Evolutionary conservation across 2,113 vertebrate genomes (phyloP), one percentile per base, ranked within the genome.

Genomic region (Hippocampus guttulatus): DNA sequence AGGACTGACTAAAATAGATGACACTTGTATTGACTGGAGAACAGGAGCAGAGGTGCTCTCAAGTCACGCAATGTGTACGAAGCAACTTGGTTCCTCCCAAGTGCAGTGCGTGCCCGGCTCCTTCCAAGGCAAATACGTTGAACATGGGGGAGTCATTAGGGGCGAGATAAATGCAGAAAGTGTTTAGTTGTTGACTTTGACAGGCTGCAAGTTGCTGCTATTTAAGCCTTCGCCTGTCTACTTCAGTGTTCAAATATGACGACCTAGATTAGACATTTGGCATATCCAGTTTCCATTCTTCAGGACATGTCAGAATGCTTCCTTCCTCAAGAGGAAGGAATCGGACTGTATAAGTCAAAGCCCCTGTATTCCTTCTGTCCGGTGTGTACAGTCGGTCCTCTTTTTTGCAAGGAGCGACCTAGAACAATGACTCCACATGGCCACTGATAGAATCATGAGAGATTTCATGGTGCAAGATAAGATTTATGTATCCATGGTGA

Each of bases 401-500:
- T 60, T 60, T 60, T 6, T 61, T 10, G 6, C 15, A 14, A 9
- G 58, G 8, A 27, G 1, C 27, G 6, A 15, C 12, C 55, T 27
- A 27, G 12, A 58, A 58, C 12, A 25, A 27, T 27, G 27, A 61
- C 58, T 61, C 62, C 64, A 70, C 73, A 58, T 23, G 2, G 51
- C 57, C 69, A 18, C 65, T 8, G 49, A 40, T 54, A 82, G 71
- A 82, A 70, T 38, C 51, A 54, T n/a, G 73, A 33, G 52, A 74
- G 64, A 72, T 82, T 87, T 77, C 14, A 80, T 84, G 74, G 75
- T 81, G 70, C 54, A 63, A 75, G 79, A 83, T 86, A 79, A 77
- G 80, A 82, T 74, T 77, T 77, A 64, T 66, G 75, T 84, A 68
- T 84, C 81, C 81, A 76, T 82, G 80, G 76, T 74, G 84, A 85